phyloP scores from a whole-genome alignment of 2,888 invertebrate genomes.

The Lutraria lutraria region DNA sequence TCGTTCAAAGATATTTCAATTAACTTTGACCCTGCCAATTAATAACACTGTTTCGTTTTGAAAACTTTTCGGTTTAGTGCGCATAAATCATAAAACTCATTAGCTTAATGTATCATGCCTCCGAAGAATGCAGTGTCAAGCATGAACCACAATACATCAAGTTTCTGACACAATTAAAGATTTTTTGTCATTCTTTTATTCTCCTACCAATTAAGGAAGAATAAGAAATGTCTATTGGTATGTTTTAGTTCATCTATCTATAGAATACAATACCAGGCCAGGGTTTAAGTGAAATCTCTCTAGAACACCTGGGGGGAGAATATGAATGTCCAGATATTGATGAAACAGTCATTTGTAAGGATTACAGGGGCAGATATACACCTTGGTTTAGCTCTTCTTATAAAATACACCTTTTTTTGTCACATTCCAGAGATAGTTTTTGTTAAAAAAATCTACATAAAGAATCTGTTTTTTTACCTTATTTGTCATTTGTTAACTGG shows the following conservation, averaged over 20 bases:
- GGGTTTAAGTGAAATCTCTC: not conserved
- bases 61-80: not conserved
- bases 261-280: not conserved
- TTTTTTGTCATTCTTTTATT: not conserved
- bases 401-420: not conserved
- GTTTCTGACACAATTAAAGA: not conserved
- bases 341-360: not conserved
- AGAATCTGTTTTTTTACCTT: slow-evolving; percentile 3
- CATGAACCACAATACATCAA: not conserved
- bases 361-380: not conserved
- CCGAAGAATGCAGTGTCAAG: not conserved
- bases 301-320: not conserved
- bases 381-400: not conserved
- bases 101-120: not conserved
- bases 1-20: not conserved
- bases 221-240: not conserved
- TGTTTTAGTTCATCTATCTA: not conserved
- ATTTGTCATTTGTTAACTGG: not conserved
- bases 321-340: not conserved
- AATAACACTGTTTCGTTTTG: not conserved
- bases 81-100: not conserved
- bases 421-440: not conserved
- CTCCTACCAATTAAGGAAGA: slow-evolving; percentile 1
- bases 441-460: not conserved
- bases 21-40: not conserved